phyloP scores from a whole-genome alignment of 2,797 vertebrate genomes.

The Calcarius lapponicus region DNA sequence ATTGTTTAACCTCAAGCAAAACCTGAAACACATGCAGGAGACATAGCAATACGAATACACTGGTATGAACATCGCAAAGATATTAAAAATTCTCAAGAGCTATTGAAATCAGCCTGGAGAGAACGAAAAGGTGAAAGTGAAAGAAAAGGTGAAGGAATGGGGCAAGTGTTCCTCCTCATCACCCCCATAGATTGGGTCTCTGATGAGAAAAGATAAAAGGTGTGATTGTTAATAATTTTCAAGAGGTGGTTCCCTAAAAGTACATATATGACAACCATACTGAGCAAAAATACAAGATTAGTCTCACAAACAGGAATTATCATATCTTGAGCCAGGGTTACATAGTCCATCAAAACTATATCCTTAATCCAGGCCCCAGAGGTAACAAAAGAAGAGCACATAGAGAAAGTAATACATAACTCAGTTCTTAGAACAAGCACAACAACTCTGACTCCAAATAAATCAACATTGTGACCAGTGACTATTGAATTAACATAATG shows the following conservation, averaged over 20 bases:
- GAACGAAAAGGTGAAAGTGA: background rate
- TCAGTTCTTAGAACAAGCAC: background rate
- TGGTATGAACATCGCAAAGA: background rate
- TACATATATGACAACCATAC: no score
- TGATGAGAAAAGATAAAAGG: background rate
- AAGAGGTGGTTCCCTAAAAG: background rate
- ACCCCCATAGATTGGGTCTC: background rate
- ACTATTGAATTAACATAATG: background rate
- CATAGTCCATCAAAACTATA: background rate
- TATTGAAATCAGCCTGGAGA: background rate
- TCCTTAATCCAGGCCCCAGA: background rate
- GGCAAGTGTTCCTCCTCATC: background rate
- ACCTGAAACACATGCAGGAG: background rate
- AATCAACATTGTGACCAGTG: background rate
- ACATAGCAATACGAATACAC: accelerated
- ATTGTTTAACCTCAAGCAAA: background rate
- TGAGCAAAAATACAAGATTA: background rate
- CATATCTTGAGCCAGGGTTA: background rate
- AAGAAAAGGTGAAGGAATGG: background rate
- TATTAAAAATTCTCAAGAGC: background rate
- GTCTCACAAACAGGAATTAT: background rate
- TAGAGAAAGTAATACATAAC: background rate
- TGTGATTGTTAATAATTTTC: background rate
- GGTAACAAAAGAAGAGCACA: background rate
- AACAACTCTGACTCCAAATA: background rate